These are phyloP conservation scores for Enteromius fasciolatus DNA, from an alignment of 2,797 vertebrate genomes.

Conservation along the genomic window DNA sequence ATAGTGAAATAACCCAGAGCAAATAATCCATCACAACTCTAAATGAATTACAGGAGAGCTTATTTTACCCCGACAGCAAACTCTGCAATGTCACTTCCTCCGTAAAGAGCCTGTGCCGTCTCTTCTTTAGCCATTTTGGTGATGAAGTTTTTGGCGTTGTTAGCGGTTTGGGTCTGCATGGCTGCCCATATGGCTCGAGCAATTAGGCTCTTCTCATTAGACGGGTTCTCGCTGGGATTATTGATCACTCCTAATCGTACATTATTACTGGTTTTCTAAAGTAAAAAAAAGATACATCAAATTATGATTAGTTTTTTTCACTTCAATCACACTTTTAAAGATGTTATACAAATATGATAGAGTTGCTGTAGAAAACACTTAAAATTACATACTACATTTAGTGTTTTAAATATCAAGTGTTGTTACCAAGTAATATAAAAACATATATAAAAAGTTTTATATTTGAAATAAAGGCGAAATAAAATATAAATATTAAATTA, in stretches of 20 bases:
- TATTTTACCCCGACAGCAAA: constrained; percentile 92
- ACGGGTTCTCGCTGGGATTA: constrained; percentile 82
- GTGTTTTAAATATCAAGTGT: neutral
- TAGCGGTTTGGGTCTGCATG: constrained; percentile 92
- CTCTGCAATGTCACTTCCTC: constrained; percentile 79
- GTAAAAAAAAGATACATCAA: neutral
- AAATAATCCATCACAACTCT: constrained; percentile 27
- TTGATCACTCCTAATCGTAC: constrained; percentile 91
- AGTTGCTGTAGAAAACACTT: neutral
- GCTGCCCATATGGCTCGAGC: constrained; percentile 91
- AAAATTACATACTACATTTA: neutral
- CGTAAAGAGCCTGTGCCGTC: constrained; percentile 80
- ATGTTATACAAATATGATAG: neutral
- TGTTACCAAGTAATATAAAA: neutral
- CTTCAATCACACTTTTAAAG: neutral
- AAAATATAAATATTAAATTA: neutral
- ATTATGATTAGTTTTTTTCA: neutral
- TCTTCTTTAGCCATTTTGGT: constrained; percentile 96
- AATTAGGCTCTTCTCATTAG: constrained; percentile 76
- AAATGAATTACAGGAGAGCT: constrained; percentile 4
- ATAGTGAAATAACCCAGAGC: constrained; percentile 24
- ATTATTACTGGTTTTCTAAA: constrained; percentile 94
- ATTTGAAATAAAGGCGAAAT: neutral
- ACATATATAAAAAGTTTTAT: neutral
- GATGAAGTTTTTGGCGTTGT: constrained; percentile 97